phyloP scores from a whole-genome alignment of 2,113 vertebrate species.

The Albula goreensis region DNA sequence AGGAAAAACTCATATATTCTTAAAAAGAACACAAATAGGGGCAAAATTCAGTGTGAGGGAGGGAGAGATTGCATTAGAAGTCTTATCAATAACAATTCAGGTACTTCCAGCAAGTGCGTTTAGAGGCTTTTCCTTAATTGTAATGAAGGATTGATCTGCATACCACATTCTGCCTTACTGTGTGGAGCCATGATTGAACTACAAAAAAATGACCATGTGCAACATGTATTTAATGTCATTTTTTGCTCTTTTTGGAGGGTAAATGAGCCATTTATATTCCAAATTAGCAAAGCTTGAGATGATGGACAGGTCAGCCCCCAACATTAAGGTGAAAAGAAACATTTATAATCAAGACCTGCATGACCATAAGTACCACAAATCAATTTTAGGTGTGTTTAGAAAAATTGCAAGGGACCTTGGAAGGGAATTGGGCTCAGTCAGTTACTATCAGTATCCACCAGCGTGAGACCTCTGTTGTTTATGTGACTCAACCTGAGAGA shows the following conservation, averaged over 20 bases:
- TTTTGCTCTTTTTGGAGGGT: background rate
- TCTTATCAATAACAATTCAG: background rate
- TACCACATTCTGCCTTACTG: background rate
- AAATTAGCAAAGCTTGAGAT: background rate
- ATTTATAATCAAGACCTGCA: background rate
- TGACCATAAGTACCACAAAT: background rate
- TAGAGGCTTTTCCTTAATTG: background rate
- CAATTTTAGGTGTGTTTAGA: background rate
- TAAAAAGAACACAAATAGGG: background rate
- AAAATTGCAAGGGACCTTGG: background rate
- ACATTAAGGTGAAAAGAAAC: background rate
- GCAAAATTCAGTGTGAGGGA: background rate
- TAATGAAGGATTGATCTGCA: background rate
- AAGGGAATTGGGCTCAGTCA: background rate
- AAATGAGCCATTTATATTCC: background rate
- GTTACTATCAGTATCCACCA: background rate
- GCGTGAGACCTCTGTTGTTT: background rate
- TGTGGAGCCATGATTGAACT: background rate
- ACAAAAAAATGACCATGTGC: background rate
- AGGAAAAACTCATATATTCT: background rate
- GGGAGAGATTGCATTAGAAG: background rate
- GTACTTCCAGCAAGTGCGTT: background rate
- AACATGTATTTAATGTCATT: background rate
- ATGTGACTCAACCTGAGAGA: background rate
- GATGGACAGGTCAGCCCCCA: background rate